Percentiles rank a stretch among this genome's conserved stretches.
Evolutionary conservation across 2,113 vertebrate genomes (phyloP).

Genomic region (Neogobius melanostomus): DNA sequence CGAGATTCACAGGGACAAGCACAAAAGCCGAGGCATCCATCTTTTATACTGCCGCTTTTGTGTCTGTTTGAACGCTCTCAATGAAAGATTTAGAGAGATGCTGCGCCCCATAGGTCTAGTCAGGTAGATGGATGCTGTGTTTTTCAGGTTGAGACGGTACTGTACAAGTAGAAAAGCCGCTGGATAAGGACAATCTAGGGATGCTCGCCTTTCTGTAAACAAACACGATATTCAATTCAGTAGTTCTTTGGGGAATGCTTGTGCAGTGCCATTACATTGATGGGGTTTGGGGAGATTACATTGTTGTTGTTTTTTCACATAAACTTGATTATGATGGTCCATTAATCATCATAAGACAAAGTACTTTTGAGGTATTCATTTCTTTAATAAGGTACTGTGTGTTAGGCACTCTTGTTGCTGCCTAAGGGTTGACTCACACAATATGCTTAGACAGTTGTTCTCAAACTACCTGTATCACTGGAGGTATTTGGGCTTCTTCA

Average conservation of each 20-base stretch:
- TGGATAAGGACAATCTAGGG: neutral
- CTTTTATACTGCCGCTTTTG: slow-evolving; percentile 58
- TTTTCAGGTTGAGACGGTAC: neutral
- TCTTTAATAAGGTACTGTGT: no score
- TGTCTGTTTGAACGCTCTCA: slow-evolving; percentile 37
- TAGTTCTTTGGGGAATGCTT: neutral
- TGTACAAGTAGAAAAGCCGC: neutral
- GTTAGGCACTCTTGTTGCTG: no score
- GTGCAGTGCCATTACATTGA: neutral
- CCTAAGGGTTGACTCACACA: no score
- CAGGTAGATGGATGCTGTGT: slow-evolving; percentile 48
- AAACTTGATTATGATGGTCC: no score
- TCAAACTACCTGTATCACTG: no score
- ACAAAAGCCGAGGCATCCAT: slow-evolving; percentile 54
- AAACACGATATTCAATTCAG: neutral
- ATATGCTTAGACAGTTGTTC: no score
- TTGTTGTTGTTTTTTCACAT: no score
- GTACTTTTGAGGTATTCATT: no score
- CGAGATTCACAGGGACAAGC: slow-evolving; percentile 54
- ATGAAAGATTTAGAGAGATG: slow-evolving; percentile 55
- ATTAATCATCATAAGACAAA: no score
- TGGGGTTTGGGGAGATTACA: neutral
- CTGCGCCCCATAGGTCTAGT: slow-evolving; percentile 52
- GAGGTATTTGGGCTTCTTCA: no score
- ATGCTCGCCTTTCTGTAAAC: neutral